A percentile compares a stretch with the other conserved stretches of the same genome.
phyloP scores from a whole-genome alignment of 2,113 vertebrate genomes.

The Macrotis lagotis region DNA sequence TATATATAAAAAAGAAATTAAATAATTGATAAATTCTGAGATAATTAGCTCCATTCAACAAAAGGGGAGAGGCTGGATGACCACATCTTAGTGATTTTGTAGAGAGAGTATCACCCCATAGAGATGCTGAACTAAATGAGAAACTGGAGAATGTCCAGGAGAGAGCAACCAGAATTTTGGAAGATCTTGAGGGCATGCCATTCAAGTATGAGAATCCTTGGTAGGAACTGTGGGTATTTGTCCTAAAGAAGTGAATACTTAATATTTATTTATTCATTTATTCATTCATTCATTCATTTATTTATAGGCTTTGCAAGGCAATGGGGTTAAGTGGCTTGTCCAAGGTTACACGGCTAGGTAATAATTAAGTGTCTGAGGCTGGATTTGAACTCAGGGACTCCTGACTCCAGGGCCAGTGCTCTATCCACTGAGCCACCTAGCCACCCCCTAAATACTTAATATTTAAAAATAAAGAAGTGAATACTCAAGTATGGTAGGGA shows the following conservation, averaged over 20 bases:
- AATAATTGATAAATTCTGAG: not conserved
- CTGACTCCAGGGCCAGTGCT: too few relatives aligned
- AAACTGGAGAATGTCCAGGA: not conserved
- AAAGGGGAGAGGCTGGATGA: not conserved
- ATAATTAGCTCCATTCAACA: not conserved
- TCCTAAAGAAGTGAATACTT: not conserved
- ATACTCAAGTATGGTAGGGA: not conserved
- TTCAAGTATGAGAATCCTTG: not conserved
- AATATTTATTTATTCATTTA: too few relatives aligned
- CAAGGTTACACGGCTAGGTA: too few relatives aligned
- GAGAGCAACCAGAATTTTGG: not conserved
- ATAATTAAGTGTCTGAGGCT: too few relatives aligned
- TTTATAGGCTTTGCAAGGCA: too few relatives aligned
- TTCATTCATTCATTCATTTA: too few relatives aligned
- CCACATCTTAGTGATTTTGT: not conserved
- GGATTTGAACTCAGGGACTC: too few relatives aligned
- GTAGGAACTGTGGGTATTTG: not conserved
- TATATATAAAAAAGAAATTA: too few relatives aligned
- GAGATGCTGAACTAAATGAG: not conserved
- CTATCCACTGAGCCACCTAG: too few relatives aligned
- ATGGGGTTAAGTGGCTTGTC: too few relatives aligned
- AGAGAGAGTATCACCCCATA: not conserved
- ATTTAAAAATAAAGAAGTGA: not conserved
- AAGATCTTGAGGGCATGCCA: not conserved
- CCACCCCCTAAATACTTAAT: too few relatives aligned